Conservation (phyloP, 2,888 invertebrate genomes). For the Patella caerulea region DNA sequence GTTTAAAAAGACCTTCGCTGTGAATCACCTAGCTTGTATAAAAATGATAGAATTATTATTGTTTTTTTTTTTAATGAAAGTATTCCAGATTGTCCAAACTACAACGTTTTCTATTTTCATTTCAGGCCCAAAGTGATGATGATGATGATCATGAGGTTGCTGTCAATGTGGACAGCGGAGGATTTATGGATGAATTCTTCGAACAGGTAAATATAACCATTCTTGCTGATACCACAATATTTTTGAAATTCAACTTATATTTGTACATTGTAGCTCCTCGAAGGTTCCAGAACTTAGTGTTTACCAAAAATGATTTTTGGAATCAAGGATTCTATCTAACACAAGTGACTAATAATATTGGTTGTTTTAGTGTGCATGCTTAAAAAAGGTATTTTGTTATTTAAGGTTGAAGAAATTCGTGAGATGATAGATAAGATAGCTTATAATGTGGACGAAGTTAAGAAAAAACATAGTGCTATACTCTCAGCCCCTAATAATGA, state of each 20-base stretch:
- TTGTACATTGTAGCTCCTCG: no score
- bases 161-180: constrained; percentile 90
- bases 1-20: no score
- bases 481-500: constrained; percentile 98
- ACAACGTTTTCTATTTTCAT: neutral
- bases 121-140: constrained; percentile 97
- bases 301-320: no score
- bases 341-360: no score
- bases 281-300: no score
- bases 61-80: no score
- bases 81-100: no score
- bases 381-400: neutral
- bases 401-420: constrained; percentile 97
- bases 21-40: no score
- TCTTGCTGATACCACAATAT: neutral
- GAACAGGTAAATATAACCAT: constrained; percentile 83
- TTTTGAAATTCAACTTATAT: no score
- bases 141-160: constrained; percentile 96
- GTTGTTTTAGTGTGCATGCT: no score
- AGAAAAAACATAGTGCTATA: constrained; percentile 99
- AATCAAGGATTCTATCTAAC: no score
- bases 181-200: constrained; percentile 99
- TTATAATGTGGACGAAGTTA: constrained; percentile 99
- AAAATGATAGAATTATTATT: no score
- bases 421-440: constrained; percentile 99